Percentiles rank a stretch among this genome's conserved stretches.
These are phyloP conservation scores for Centropus bengalensis DNA, from an alignment of 2,113 vertebrate genomes.

Conservation along the genomic window DNA sequence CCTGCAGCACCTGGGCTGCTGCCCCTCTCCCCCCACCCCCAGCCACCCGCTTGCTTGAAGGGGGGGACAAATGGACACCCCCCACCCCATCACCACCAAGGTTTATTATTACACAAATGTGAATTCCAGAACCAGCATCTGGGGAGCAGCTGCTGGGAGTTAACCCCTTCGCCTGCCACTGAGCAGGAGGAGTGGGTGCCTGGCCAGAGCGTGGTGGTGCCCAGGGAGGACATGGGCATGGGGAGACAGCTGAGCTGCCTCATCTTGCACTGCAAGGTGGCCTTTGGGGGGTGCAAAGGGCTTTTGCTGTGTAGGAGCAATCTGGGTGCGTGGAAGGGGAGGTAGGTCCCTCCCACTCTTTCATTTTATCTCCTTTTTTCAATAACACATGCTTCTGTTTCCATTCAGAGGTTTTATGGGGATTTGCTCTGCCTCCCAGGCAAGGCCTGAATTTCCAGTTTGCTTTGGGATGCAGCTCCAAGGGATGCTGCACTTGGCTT, in stretches of 20 bases:
- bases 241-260: not conserved
- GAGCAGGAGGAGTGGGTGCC: rapidly evolving
- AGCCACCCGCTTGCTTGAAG: not conserved
- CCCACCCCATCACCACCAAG: not conserved
- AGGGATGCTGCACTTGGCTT: not conserved
- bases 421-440: not conserved
- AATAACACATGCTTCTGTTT: slow-evolving; percentile 40
- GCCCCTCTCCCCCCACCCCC: not conserved
- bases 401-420: slow-evolving; percentile 35
- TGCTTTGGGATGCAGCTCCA: rapidly evolving
- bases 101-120: slow-evolving; percentile 74
- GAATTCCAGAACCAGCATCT: slow-evolving; percentile 72
- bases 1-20: slow-evolving; percentile 40
- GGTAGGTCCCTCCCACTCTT: not conserved
- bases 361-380: not conserved
- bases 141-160: slow-evolving; percentile 71
- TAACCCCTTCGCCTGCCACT: not conserved
- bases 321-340: not conserved
- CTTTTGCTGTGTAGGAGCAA: rapidly evolving
- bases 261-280: not conserved
- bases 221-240: rapidly evolving
- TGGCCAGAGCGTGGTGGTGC: rapidly evolving
- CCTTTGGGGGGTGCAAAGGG: not conserved
- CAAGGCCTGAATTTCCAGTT: not conserved
- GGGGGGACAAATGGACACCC: not conserved